Percentiles rank a stretch among this genome's conserved stretches.
These are phyloP conservation scores for Holothuria glaberrima DNA, from an alignment of 35 echinoderm and acorn worm species.

Conservation along the genomic window DNA sequence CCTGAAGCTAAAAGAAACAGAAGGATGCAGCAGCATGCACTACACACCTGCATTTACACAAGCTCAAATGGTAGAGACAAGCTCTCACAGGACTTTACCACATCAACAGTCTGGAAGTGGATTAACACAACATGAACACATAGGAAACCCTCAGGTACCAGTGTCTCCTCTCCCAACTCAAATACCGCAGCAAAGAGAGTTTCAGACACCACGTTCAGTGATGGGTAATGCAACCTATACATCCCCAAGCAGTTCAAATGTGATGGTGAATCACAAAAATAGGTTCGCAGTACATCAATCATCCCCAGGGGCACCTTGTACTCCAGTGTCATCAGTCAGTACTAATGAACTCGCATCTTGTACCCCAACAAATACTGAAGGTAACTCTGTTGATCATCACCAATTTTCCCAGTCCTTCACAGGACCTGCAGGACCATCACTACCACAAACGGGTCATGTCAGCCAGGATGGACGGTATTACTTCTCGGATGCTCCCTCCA, in stretches of 20 bases:
- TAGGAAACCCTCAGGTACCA: not conserved
- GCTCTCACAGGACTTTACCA: not conserved
- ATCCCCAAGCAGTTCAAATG: not conserved
- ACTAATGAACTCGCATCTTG: not conserved
- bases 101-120: not conserved
- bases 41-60: not conserved
- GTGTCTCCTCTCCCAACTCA: not conserved
- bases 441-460: constrained; percentile 9
- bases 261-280: constrained; percentile 15
- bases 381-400: not conserved
- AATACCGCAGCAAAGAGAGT: not conserved
- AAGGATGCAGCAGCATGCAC: not conserved
- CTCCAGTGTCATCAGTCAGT: not conserved
- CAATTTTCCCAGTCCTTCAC: not conserved
- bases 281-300: constrained; percentile 4
- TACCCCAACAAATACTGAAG: not conserved
- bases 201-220: not conserved
- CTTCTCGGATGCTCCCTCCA: constrained; percentile 29
- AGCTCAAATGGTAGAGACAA: not conserved
- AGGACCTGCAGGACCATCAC: not conserved
- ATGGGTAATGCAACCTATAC: not conserved
- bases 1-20: not conserved
- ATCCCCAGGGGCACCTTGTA: not conserved
- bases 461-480: constrained; percentile 53
- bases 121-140: not conserved